Evolutionary conservation across 2,888 invertebrate species (phyloP).

Genomic region (Lasius platythorax): DNA sequence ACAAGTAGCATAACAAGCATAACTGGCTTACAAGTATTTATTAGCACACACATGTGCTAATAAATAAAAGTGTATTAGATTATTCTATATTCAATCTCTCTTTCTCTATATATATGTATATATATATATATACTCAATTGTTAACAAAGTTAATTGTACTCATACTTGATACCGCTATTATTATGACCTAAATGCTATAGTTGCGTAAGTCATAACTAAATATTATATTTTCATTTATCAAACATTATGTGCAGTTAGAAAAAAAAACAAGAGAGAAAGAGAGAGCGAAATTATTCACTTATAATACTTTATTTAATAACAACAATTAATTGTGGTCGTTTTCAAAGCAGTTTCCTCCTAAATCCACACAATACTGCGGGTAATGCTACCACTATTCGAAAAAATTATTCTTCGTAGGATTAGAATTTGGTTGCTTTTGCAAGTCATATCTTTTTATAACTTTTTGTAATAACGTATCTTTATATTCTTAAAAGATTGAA

Average conservation of each 20-base stretch:
- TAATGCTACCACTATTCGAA: not conserved
- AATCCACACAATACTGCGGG: not conserved
- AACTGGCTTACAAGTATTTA: conserved; percentile 18
- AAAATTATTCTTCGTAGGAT: not conserved
- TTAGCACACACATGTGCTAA: conserved; percentile 61
- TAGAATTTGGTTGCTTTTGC: not conserved
- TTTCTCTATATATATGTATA: no score
- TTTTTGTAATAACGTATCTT: not conserved
- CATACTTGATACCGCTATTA: not conserved
- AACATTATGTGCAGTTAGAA: not conserved
- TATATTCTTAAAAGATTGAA: not conserved
- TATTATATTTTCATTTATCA: not conserved
- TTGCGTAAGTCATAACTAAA: not conserved
- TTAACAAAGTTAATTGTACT: conserved; percentile 5
- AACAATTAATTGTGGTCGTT: not conserved
- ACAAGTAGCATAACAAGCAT: not conserved
- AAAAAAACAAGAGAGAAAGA: not conserved
- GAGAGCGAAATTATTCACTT: not conserved
- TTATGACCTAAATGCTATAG: not conserved
- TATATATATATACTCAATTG: not conserved
- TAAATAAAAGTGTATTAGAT: conserved; percentile 62
- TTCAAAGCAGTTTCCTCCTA: not conserved
- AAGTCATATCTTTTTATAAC: not conserved
- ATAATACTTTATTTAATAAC: conserved; percentile 1
- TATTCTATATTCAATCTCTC: conserved; percentile 31